Evolutionary conservation across 1,140 invertebrate species (phyloP).

Genomic region (Probaryconus sp.): DNA sequence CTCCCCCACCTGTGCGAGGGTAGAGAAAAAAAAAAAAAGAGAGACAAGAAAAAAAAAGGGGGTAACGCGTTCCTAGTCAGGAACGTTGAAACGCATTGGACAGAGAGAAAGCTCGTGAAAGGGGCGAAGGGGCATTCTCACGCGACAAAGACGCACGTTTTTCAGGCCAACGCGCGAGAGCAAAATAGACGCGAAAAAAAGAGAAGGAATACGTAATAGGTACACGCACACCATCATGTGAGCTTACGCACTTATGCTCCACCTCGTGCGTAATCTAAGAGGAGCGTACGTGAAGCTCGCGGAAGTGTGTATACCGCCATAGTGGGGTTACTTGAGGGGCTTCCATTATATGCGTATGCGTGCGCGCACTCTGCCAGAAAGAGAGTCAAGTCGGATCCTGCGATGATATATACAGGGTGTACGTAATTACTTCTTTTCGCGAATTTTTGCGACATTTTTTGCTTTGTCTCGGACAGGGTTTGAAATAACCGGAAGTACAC

Average conservation of each 20-base stretch:
- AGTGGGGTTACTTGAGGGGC: slow-evolving; percentile 71
- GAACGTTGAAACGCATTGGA: not conserved
- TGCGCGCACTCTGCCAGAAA: slow-evolving; percentile 58
- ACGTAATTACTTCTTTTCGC: slow-evolving; percentile 32
- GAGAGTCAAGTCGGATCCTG: slow-evolving; percentile 60
- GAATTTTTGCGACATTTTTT: too few species aligned
- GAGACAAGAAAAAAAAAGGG: slow-evolving; percentile 3
- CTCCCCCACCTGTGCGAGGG: slow-evolving; percentile 65
- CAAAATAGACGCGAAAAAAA: not conserved
- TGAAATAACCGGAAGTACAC: too few species aligned
- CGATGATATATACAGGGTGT: slow-evolving; percentile 58
- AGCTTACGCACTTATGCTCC: slow-evolving; percentile 57
- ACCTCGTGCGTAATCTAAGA: slow-evolving; percentile 68
- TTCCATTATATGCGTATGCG: slow-evolving; percentile 70
- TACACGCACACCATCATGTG: slow-evolving; percentile 24
- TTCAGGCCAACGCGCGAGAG: slow-evolving; percentile 28
- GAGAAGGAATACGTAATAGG: slow-evolving; percentile 14
- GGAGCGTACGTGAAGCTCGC: slow-evolving; percentile 58
- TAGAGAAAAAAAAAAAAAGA: slow-evolving; percentile 14
- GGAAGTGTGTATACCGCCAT: slow-evolving; percentile 58
- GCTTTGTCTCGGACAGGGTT: too few species aligned
- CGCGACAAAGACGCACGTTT: slow-evolving; percentile 21
- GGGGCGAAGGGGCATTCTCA: slow-evolving; percentile 61
- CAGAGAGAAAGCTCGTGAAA: slow-evolving; percentile 8
- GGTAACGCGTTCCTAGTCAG: slow-evolving; percentile 18